phyloP scores from a whole-genome alignment of 2,888 invertebrate species.

The Macaria notata region DNA sequence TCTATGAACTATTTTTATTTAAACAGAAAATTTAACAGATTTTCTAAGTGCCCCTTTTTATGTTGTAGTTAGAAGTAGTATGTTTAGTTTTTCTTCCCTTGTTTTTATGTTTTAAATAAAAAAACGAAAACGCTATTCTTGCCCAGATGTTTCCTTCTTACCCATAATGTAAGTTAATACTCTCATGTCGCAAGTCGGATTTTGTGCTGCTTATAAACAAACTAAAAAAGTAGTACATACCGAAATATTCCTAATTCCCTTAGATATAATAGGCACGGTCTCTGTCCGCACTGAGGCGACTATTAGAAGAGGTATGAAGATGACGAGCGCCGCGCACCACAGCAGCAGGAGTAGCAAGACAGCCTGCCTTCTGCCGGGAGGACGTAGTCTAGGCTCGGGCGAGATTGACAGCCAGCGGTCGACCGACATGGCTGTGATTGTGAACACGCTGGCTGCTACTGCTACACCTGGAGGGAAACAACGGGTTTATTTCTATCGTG shows the following conservation, averaged over 20 bases:
- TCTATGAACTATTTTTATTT: too few species aligned
- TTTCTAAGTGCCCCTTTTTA: too few species aligned
- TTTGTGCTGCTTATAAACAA: too few species aligned
- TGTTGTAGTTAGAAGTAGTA: too few species aligned
- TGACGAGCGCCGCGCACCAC: conserved; percentile 85
- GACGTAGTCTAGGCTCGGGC: conserved; percentile 80
- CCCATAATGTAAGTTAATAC: too few species aligned
- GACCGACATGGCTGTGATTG: conserved; percentile 90
- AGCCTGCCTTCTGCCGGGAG: conserved; percentile 85
- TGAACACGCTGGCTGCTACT: conserved; percentile 89
- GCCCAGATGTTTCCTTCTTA: too few species aligned
- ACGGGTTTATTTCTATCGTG: too few species aligned
- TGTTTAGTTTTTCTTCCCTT: too few species aligned
- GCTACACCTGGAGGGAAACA: conserved; percentile 82
- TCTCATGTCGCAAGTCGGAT: too few species aligned
- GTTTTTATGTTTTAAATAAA: too few species aligned
- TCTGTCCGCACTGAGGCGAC: conserved; percentile 69
- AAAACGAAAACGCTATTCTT: too few species aligned
- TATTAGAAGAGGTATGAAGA: conserved; percentile 86
- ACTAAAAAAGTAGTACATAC: conserved; percentile 40
- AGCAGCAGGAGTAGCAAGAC: conserved; percentile 83
- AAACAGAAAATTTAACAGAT: too few species aligned
- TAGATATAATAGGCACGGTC: conserved; percentile 63
- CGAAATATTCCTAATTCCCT: conserved; percentile 59
- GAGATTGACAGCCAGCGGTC: conserved; percentile 89